These are phyloP conservation scores for Pangasius djambal DNA, from an alignment of 2,797 vertebrate species.

Conservation along the genomic window DNA sequence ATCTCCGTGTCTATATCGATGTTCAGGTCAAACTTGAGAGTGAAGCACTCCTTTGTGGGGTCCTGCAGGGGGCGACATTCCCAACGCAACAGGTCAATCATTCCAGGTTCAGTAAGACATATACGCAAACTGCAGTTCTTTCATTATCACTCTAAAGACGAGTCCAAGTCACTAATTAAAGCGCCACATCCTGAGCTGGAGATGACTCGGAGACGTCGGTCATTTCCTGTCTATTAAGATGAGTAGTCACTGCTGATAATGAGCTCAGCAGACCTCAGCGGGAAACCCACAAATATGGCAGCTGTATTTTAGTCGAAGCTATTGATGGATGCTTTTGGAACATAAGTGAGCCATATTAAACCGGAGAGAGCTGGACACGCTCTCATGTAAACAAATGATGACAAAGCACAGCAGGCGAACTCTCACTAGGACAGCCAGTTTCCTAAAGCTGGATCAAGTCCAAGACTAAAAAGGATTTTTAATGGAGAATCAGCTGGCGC, in stretches of 20 bases:
- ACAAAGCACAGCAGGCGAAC: background rate
- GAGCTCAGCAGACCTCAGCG: conserved; percentile 1
- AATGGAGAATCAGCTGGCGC: background rate
- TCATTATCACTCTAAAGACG: conserved; percentile 4
- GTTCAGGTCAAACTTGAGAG: conserved; percentile 91
- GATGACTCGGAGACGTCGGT: conserved; percentile 30
- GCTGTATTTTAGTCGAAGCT: background rate
- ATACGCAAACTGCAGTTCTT: background rate
- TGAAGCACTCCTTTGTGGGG: conserved; percentile 96
- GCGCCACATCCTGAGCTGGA: conserved; percentile 31
- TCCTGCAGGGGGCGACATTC: conserved; percentile 76
- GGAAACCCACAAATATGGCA: conserved; percentile 12
- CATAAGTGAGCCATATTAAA: background rate
- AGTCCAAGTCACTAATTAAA: background rate
- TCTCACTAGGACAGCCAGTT: background rate
- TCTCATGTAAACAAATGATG: background rate
- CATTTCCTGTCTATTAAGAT: conserved; percentile 20
- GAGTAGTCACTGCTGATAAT: background rate
- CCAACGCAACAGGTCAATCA: background rate
- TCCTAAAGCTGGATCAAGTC: background rate
- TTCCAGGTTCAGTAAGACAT: background rate
- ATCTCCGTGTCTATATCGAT: conserved; percentile 88
- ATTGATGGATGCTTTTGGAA: background rate
- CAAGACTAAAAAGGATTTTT: background rate
- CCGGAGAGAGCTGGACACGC: background rate